phyloP scores from a whole-genome alignment of 1,140 invertebrate species.

The Meteorus sp. region DNA sequence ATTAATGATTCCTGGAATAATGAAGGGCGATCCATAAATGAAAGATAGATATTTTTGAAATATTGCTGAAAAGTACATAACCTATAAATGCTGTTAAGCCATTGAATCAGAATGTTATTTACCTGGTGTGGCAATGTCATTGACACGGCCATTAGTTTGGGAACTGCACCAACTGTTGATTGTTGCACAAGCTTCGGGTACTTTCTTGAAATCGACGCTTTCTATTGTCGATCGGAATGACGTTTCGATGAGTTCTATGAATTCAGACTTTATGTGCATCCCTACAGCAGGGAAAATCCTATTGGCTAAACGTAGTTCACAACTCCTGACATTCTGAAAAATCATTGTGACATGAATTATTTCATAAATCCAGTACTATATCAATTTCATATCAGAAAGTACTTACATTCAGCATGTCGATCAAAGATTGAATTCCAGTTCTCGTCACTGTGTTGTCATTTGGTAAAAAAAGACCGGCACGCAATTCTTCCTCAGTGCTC shows the following conservation, averaged over 20 bases:
- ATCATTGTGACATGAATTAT: too few relatives aligned
- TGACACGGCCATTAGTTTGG: neutral
- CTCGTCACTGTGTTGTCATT: neutral
- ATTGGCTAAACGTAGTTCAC: neutral
- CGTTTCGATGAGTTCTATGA: neutral
- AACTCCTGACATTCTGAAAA: neutral
- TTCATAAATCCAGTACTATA: neutral
- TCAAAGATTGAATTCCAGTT: neutral
- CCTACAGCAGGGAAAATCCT: neutral
- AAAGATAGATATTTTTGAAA: too few relatives aligned
- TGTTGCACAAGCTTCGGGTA: neutral
- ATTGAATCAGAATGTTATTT: neutral
- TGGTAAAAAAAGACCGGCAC: neutral
- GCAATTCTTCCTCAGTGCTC: conserved; percentile 10
- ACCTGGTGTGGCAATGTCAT: neutral
- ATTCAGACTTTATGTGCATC: neutral
- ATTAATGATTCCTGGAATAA: too few relatives aligned
- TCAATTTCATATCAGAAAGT: neutral
- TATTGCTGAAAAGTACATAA: neutral
- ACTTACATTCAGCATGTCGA: conserved; percentile 19
- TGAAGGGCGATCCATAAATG: too few relatives aligned
- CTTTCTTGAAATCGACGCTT: neutral
- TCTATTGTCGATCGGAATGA: neutral
- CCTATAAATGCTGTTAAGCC: too few relatives aligned
- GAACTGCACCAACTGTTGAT: conserved; percentile 1